A percentile compares a stretch with the other conserved stretches of the same genome.
Evolutionary conservation across 2,797 vertebrate genomes (phyloP).

Genomic region (Linurgus olivaceus): DNA sequence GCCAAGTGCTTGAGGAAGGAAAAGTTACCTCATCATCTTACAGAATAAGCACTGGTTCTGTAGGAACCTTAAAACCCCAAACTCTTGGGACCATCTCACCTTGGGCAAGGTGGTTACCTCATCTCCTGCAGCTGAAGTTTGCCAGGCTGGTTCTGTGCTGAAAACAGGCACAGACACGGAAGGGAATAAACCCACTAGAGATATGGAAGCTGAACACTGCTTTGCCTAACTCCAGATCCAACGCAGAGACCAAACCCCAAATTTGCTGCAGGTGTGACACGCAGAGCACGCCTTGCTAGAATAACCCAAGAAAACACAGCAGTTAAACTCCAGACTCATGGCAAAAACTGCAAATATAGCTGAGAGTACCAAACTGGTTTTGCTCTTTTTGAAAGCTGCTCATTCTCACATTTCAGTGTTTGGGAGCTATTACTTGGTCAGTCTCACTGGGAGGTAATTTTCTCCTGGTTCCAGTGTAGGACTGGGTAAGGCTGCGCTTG

Average conservation of each 20-base stretch:
- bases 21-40: not conserved
- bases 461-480: not conserved
- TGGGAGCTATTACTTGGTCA: not conserved
- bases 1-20: not conserved
- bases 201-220: not conserved
- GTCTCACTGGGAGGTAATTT: not conserved
- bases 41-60: not conserved
- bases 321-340: not conserved
- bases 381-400: not conserved
- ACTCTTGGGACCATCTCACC: constrained; percentile 30
- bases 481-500: not conserved
- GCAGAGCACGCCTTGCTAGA: not conserved
- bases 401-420: not conserved
- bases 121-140: constrained; percentile 66
- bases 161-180: not conserved
- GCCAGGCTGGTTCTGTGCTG: constrained; percentile 31
- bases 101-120: constrained; percentile 66
- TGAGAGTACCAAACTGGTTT: not conserved
- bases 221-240: not conserved
- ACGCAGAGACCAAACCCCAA: not conserved
- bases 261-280: not conserved
- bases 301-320: not conserved
- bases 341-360: not conserved
- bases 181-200: not conserved
- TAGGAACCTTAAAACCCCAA: constrained; percentile 12